phyloP scores from a whole-genome alignment of 2,888 invertebrate genomes.

The Tortricodes alternella region DNA sequence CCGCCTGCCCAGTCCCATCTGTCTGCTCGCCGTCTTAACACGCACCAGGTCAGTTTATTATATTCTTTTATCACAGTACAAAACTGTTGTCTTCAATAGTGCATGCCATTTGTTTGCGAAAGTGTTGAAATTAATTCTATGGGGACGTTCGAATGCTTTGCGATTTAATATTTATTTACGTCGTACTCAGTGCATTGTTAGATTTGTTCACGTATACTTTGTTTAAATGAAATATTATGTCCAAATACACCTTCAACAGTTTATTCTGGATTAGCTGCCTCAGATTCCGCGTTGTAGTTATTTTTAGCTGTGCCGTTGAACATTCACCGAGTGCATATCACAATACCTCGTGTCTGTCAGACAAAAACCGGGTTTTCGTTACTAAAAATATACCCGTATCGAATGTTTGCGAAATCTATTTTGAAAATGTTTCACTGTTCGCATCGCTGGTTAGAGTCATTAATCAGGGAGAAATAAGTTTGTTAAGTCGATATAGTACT shows the following conservation, averaged over 20 bases:
- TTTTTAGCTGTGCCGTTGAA: constrained; percentile 64
- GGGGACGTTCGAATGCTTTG: constrained; percentile 16
- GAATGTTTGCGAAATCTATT: constrained; percentile 81
- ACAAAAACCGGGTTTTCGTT: constrained; percentile 78
- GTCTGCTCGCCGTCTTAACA: constrained; percentile 69
- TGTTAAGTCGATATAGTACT: too few species aligned
- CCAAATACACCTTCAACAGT: neutral
- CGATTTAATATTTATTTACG: constrained; percentile 21
- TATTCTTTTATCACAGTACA: constrained; percentile 36
- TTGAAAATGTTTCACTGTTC: constrained; percentile 65
- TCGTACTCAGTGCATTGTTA: constrained; percentile 18
- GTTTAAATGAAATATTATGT: constrained; percentile 31
- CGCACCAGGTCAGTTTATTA: constrained; percentile 72
- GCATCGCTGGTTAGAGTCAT: constrained; percentile 42
- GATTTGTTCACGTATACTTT: constrained; percentile 34
- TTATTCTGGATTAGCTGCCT: constrained; percentile 44
- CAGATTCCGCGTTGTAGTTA: constrained; percentile 56
- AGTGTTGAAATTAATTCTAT: constrained; percentile 19
- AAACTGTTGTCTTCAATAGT: constrained; percentile 6
- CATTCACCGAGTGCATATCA: constrained; percentile 69
- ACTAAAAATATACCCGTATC: constrained; percentile 80
- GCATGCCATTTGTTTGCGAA: constrained; percentile 29
- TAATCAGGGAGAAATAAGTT: constrained; percentile 36
- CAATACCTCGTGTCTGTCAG: constrained; percentile 66
- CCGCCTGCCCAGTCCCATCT: constrained; percentile 67